Evolutionary conservation across 2,113 vertebrate genomes (phyloP).

Genomic region (Percopsis transmontana): DNA sequence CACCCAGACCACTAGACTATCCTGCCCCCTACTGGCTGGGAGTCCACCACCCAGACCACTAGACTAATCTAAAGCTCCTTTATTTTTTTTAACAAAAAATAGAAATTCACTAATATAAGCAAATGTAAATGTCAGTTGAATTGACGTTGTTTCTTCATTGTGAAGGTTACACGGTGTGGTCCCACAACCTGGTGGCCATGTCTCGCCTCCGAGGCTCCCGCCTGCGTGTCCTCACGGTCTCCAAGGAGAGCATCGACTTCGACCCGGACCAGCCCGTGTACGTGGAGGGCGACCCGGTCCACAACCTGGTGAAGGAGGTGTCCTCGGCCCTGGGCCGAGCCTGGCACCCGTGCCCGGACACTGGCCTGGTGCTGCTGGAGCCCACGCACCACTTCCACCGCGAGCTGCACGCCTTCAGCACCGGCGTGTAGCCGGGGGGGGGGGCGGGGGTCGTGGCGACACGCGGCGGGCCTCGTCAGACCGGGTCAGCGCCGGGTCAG

Average conservation of each 20-base stretch:
- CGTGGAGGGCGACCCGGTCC: conserved; percentile 92
- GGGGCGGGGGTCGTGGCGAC: not conserved
- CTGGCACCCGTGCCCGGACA: conserved; percentile 94
- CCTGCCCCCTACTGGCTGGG: too few species aligned
- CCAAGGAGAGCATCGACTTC: conserved; percentile 97
- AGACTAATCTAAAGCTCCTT: too few species aligned
- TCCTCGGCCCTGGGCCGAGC: conserved; percentile 91
- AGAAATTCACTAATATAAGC: too few species aligned
- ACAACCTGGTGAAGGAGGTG: conserved; percentile 96
- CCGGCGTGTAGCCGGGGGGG: conserved; percentile 85
- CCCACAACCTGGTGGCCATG: conserved; percentile 97
- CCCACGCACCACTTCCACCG: conserved; percentile 95
- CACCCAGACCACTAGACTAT: too few species aligned
- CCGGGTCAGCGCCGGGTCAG: too few species aligned
- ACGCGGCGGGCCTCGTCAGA: too few species aligned
- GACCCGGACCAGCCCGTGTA: conserved; percentile 91
- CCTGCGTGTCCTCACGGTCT: conserved; percentile 91
- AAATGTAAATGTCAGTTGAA: too few species aligned
- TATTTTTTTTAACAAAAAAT: too few species aligned
- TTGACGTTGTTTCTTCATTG: too few species aligned
- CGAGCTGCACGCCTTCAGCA: conserved; percentile 95
- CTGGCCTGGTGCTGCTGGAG: conserved; percentile 90
- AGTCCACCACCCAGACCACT: too few species aligned
- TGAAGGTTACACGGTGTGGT: conserved; percentile 95
- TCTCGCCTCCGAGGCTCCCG: conserved; percentile 94